Evolutionary conservation across 2,888 invertebrate species (phyloP), one percentile per base, ranked within the genome.

Genomic region (Xanthia icteritia): DNA sequence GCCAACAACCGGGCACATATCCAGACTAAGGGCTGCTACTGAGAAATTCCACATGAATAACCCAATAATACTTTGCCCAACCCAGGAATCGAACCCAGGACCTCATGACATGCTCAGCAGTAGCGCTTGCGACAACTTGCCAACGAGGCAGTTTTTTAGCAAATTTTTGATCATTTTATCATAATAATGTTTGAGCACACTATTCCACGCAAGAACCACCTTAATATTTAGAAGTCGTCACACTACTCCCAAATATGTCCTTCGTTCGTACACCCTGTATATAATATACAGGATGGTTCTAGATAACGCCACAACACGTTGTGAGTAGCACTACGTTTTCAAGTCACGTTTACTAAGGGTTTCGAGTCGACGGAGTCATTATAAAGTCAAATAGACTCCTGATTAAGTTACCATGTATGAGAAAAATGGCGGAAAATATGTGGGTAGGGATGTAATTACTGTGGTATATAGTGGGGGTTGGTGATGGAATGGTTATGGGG

Each of bases 311-410:
- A 74, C 71, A 66, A 65, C 81, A 65, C 73, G 48, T 23, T 65
- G 60, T 68, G 66, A 83, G 72, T 60, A 64, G 58, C 65, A 64
- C 73, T 85, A 75, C n/a, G 81, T 27, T 73, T 85, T 73, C 87
- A 8, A 51, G 79, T 87, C 87, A 87, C 87, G 87, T 87, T 13
- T 64, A 1, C 45, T 66, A 71, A 84, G 79, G 87, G 86, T 79
- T 76, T 71, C n/a, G 66, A 77, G 73, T 67, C 78, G 60, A 63
- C 54, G 48, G 51, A 79, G 77, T 61, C 82, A 87, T 87, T 87
- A 87, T 81, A 87, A 86, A 87, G 87, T 87, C 86, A 86, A 84
- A 87, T 87, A 71, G 73, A 86, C 74, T 81, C 36, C 75, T 70
- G 80, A 84, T 80, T 76, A 84, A 75, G 80, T 79, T 86, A 63